Conservation (phyloP, 92 coral and sea anemone genomes). For the Porites evermanni region DNA sequence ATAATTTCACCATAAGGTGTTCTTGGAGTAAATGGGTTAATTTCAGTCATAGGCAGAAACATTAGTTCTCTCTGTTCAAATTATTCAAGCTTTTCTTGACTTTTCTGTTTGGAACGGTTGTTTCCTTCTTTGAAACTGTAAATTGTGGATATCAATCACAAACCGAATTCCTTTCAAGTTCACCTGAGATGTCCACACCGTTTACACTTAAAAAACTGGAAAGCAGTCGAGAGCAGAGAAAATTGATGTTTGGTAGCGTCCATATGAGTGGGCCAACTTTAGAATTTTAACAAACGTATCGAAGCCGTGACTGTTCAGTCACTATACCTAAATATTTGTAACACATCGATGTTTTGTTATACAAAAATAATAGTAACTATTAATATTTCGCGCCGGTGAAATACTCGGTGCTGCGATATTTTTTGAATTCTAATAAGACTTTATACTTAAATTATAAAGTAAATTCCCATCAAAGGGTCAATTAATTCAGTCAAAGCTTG, state of each 20-base stretch:
- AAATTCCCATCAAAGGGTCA: neutral
- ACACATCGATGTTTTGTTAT: neutral
- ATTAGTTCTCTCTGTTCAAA: neutral
- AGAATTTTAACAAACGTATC: neutral
- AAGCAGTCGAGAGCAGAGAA: neutral
- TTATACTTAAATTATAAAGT: conserved; percentile 31
- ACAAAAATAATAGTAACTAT: neutral
- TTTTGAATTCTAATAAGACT: conserved; percentile 34
- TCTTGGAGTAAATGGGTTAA: neutral
- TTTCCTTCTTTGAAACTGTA: too few species aligned
- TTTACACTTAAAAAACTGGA: neutral
- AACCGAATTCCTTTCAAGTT: neutral
- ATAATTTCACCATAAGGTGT: too few species aligned
- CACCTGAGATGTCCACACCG: too few species aligned
- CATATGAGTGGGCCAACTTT: neutral
- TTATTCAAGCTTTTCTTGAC: neutral
- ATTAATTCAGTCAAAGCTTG: too few species aligned
- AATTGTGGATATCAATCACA: neutral
- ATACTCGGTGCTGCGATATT: conserved; percentile 35
- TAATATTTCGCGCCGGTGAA: conserved; percentile 9
- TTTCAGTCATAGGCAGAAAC: neutral
- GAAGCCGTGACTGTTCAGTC: neutral
- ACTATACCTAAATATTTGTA: neutral
- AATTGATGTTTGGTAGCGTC: neutral
- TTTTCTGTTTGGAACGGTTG: neutral